Percentiles rank a stretch among this genome's conserved stretches.
Conservation (phyloP, 2,797 vertebrate species). For the Platyrinchus mystaceus region DNA sequence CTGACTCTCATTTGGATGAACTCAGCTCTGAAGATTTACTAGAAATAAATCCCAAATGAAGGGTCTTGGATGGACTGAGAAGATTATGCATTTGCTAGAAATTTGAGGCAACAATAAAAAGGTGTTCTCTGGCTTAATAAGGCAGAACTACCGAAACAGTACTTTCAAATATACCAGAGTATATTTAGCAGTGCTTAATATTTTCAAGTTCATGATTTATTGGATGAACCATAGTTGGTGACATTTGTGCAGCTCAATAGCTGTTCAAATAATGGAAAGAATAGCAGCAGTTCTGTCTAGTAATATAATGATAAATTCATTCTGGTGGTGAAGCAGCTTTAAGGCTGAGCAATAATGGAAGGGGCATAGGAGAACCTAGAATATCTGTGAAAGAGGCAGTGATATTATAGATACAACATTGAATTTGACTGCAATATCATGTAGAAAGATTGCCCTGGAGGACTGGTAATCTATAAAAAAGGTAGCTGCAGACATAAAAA, state of each 20-base stretch:
- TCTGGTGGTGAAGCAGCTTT: background rate
- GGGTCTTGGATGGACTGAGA: background rate
- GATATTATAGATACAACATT: constrained; percentile 1
- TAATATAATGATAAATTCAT: constrained; percentile 9
- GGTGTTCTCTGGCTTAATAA: background rate
- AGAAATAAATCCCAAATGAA: background rate
- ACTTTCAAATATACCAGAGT: background rate
- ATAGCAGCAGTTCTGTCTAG: background rate
- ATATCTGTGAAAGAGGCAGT: constrained; percentile 6
- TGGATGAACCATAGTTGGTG: background rate
- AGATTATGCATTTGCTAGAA: background rate
- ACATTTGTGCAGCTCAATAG: constrained; percentile 13
- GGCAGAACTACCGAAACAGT: background rate
- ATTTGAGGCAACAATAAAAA: background rate
- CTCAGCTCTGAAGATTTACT: background rate
- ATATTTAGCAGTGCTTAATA: constrained; percentile 20
- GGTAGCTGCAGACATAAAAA: constrained; percentile 6
- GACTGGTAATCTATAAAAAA: constrained; percentile 22
- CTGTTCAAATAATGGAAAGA: constrained; percentile 13
- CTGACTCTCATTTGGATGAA: background rate
- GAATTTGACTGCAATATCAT: constrained; percentile 6
- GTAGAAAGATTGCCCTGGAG: constrained; percentile 17
- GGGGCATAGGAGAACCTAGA: background rate
- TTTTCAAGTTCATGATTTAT: constrained; percentile 16
- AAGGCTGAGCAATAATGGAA: constrained; percentile 7